These are phyloP conservation scores for Zaprionus tsacasi DNA, from an alignment of 1,140 invertebrate species.

Conservation along the genomic window DNA sequence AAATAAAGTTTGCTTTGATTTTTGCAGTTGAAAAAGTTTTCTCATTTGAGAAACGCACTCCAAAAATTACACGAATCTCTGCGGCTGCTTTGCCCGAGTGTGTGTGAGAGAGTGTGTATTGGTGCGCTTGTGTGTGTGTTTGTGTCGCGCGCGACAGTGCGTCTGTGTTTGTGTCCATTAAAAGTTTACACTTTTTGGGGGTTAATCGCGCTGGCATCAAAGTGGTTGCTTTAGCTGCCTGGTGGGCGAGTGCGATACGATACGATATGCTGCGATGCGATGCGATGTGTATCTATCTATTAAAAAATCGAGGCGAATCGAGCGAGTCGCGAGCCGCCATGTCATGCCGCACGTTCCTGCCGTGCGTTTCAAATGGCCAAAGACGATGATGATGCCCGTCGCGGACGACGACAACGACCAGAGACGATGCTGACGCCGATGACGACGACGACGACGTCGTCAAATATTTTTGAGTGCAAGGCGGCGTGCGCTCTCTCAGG, in stretches of 20 bases:
- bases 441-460: conserved; percentile 16
- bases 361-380: conserved; percentile 45
- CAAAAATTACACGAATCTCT: conserved; percentile 62
- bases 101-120: conserved; percentile 1
- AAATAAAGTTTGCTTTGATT: conserved; percentile 72
- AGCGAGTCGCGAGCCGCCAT: conserved; percentile 26
- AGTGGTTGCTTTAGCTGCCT: conserved; percentile 46
- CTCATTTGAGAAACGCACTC: conserved; percentile 52
- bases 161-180: conserved; percentile 50
- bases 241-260: conserved; percentile 32
- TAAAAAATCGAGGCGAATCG: conserved; percentile 77
- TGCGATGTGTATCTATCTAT: conserved; percentile 79
- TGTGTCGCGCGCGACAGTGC: background rate
- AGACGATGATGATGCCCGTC: conserved; percentile 52
- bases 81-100: conserved; percentile 29
- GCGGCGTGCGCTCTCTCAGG: conserved; percentile 59
- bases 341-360: background rate
- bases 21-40: conserved; percentile 69
- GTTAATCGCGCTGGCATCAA: conserved; percentile 73
- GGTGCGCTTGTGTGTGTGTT: background rate
- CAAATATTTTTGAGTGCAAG: conserved; percentile 44
- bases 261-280: conserved; percentile 1
- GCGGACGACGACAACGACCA: conserved; percentile 48
- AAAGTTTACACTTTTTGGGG: conserved; percentile 77
- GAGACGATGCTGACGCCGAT: conserved; percentile 14